Percentiles rank a stretch among this genome's conserved stretches.
These are phyloP conservation scores for Brienomyrus longianalis DNA, from an alignment of 2,113 vertebrate genomes.

Conservation along the genomic window DNA sequence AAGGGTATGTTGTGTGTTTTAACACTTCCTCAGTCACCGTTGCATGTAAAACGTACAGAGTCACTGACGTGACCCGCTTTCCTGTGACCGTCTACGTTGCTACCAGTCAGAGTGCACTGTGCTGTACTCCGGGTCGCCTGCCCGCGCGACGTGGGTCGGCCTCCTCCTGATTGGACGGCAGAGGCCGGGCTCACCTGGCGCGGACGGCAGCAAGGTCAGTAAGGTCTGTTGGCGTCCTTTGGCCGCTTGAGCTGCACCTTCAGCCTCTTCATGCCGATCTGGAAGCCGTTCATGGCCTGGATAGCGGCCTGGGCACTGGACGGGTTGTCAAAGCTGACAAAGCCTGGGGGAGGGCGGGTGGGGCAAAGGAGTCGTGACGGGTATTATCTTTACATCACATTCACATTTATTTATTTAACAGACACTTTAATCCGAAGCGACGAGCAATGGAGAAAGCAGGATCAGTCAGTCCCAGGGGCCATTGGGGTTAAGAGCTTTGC, in stretches of 20 bases:
- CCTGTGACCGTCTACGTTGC: background rate
- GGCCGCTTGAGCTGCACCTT: conserved; percentile 82
- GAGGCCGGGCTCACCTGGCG: conserved; percentile 54
- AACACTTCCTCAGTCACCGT: background rate
- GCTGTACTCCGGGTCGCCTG: background rate
- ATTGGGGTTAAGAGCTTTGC: background rate
- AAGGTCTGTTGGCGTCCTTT: conserved; percentile 79
- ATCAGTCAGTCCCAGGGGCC: background rate
- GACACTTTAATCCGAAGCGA: background rate
- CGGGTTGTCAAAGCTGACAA: conserved; percentile 84
- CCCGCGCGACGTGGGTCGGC: background rate
- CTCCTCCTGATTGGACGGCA: background rate
- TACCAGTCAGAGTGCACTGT: background rate
- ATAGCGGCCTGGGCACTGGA: conserved; percentile 80
- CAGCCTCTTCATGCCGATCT: conserved; percentile 80
- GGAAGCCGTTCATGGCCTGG: conserved; percentile 61
- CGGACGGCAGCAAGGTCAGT: conserved; percentile 60
- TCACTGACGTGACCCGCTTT: background rate
- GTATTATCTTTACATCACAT: background rate
- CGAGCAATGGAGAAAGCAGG: background rate
- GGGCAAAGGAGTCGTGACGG: background rate
- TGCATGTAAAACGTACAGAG: background rate
- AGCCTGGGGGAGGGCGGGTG: conserved; percentile 51
- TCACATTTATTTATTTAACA: background rate
- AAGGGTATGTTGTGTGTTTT: background rate